Conservation (phyloP, 1,140 invertebrate genomes). For the Potamilus streckersoni region DNA sequence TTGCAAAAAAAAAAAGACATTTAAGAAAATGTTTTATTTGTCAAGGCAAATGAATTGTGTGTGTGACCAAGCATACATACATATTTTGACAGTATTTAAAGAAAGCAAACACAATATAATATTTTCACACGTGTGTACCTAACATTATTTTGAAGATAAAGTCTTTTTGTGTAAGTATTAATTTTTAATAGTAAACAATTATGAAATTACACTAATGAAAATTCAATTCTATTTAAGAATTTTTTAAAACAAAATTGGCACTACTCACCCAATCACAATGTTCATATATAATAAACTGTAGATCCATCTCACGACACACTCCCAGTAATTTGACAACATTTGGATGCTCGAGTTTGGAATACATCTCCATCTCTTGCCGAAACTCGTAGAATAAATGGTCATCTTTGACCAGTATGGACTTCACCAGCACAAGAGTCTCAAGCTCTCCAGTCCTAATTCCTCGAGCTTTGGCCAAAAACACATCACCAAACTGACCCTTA, state of each 20-base stretch:
- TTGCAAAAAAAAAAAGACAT: too few species aligned
- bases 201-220: neutral
- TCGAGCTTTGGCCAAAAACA: constrained; percentile 80
- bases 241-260: neutral
- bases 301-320: constrained; percentile 84
- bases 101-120: too few species aligned
- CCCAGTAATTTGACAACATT: constrained; percentile 84
- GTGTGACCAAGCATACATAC: too few species aligned
- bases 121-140: too few species aligned
- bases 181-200: too few species aligned
- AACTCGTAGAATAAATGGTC: constrained; percentile 84
- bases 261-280: constrained; percentile 89
- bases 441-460: constrained; percentile 63
- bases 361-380: constrained; percentile 87
- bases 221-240: neutral
- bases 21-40: too few species aligned
- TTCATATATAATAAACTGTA: constrained; percentile 89
- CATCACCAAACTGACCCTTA: constrained; percentile 90
- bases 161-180: too few species aligned
- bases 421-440: constrained; percentile 77
- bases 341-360: constrained; percentile 82
- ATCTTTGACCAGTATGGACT: constrained; percentile 81
- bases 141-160: too few species aligned
- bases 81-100: too few species aligned
- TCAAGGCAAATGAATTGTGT: too few species aligned